These are phyloP conservation scores for Aspidiotus rigidus DNA, from an alignment of 2,888 invertebrate genomes.

Conservation along the genomic window DNA sequence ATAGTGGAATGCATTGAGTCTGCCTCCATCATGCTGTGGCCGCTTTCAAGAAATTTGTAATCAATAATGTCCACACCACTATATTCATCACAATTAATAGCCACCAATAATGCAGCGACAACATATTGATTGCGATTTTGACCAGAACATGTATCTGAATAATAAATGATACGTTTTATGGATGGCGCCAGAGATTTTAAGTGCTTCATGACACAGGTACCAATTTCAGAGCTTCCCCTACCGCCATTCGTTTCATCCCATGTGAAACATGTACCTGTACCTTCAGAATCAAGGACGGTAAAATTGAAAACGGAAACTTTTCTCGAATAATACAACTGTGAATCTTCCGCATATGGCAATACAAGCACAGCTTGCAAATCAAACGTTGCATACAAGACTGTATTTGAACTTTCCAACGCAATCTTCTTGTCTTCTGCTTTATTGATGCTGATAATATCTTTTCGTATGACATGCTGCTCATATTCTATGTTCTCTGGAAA, in stretches of 20 bases:
- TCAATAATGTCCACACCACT: slow-evolving; percentile 36
- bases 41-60: slow-evolving; percentile 39
- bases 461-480: slow-evolving; percentile 37
- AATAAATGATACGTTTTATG: slow-evolving; percentile 17
- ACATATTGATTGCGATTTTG: slow-evolving; percentile 38
- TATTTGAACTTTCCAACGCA: slow-evolving; percentile 36
- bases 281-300: slow-evolving; percentile 40
- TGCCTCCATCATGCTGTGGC: slow-evolving; percentile 38
- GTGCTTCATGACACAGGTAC: slow-evolving; percentile 37
- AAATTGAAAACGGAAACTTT: slow-evolving; percentile 40
- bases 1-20: slow-evolving; percentile 39
- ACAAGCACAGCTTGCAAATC: slow-evolving; percentile 40
- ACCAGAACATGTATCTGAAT: slow-evolving; percentile 27
- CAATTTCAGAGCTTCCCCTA: slow-evolving; percentile 40
- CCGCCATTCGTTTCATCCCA: slow-evolving; percentile 40
- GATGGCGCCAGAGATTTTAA: slow-evolving; percentile 10
- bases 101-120: slow-evolving; percentile 36
- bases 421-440: slow-evolving; percentile 35
- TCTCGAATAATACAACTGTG: slow-evolving; percentile 39
- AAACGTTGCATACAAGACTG: slow-evolving; percentile 39
- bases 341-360: slow-evolving; percentile 39
- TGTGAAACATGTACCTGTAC: slow-evolving; percentile 38
- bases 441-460: slow-evolving; percentile 37
- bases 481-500: slow-evolving; percentile 30
- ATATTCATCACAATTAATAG: slow-evolving; percentile 31